Evolutionary conservation across 2,888 invertebrate species (phyloP).

Genomic region (Scaptodrosophila latifasciaeformis): DNA sequence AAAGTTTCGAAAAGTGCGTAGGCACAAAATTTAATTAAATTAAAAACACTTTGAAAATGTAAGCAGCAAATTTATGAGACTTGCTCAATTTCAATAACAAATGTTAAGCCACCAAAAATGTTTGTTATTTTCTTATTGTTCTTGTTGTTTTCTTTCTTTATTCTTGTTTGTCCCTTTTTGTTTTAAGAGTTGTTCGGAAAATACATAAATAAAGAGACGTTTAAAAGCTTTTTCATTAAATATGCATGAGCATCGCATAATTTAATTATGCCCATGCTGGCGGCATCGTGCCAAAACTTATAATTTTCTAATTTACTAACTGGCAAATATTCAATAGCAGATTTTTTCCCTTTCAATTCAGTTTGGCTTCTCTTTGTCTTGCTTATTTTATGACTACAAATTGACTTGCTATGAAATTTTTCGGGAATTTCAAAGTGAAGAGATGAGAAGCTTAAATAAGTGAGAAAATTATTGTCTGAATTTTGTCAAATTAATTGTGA

Average conservation of each 20-base stretch:
- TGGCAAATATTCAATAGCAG: constrained; percentile 63
- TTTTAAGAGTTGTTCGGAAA: constrained; percentile 35
- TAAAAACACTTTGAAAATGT: neutral
- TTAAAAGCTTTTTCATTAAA: constrained; percentile 56
- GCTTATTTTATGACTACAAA: constrained; percentile 2
- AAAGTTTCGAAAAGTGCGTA: constrained; percentile 29
- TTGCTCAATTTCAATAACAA: constrained; percentile 49
- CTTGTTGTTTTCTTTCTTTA: no score
- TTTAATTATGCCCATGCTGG: constrained; percentile 57
- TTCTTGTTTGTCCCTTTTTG: no score
- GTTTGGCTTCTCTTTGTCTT: no score
- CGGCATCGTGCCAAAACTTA: constrained; percentile 60
- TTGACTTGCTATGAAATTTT: constrained; percentile 19
- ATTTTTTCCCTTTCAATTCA: no score
- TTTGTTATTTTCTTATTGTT: neutral
- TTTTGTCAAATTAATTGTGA: no score
- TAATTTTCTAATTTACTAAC: constrained; percentile 58
- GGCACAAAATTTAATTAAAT: constrained; percentile 28
- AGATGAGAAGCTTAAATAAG: no score
- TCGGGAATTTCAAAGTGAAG: no score
- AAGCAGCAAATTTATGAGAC: constrained; percentile 19
- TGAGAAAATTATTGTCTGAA: no score
- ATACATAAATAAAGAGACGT: constrained; percentile 57
- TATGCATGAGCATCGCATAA: constrained; percentile 54
- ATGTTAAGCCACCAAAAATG: constrained; percentile 27